These are phyloP conservation scores for Macrostomum cliftonense DNA, from an alignment of 2,888 invertebrate species.

Conservation along the genomic window DNA sequence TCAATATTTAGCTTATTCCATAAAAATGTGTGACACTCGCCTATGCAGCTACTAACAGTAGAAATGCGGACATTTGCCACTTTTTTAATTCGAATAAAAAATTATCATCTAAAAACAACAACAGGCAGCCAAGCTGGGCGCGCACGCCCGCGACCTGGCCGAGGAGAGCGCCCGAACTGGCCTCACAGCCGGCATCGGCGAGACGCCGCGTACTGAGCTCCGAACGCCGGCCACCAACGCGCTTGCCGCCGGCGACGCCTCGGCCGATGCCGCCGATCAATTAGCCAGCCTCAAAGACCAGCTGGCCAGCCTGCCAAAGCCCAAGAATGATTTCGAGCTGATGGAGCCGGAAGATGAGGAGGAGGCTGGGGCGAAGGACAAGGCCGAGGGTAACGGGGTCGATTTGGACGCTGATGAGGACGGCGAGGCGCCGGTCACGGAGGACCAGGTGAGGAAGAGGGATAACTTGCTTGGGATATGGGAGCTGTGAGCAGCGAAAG, in stretches of 20 bases:
- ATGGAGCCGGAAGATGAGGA: slow-evolving; percentile 69
- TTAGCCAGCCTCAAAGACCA: slow-evolving; percentile 40
- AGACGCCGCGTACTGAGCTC: slow-evolving; percentile 46
- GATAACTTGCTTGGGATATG: background rate
- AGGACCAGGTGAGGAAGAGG: background rate
- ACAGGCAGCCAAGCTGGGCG: slow-evolving; percentile 52
- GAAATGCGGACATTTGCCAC: slow-evolving; percentile 40
- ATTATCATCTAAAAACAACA: too few relatives aligned
- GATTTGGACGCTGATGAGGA: slow-evolving; percentile 32
- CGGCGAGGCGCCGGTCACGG: background rate
- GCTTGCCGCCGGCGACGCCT: background rate
- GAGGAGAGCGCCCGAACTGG: slow-evolving; percentile 54
- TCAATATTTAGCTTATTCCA: too few relatives aligned
- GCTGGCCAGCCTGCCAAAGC: slow-evolving; percentile 61
- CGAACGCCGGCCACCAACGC: slow-evolving; percentile 52
- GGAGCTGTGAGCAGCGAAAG: too few relatives aligned
- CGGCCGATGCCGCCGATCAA: background rate
- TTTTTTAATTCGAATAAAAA: slow-evolving; percentile 28
- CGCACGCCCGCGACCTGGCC: slow-evolving; percentile 53
- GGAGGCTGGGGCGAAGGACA: too few relatives aligned
- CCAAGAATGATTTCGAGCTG: slow-evolving; percentile 93
- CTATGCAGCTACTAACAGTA: slow-evolving; percentile 27
- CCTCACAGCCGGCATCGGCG: slow-evolving; percentile 67
- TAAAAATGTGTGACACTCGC: slow-evolving; percentile 2
- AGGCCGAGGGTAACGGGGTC: slow-evolving; percentile 36